phyloP scores from a whole-genome alignment of 2,888 invertebrate genomes.

The Athrips mouffetella region DNA sequence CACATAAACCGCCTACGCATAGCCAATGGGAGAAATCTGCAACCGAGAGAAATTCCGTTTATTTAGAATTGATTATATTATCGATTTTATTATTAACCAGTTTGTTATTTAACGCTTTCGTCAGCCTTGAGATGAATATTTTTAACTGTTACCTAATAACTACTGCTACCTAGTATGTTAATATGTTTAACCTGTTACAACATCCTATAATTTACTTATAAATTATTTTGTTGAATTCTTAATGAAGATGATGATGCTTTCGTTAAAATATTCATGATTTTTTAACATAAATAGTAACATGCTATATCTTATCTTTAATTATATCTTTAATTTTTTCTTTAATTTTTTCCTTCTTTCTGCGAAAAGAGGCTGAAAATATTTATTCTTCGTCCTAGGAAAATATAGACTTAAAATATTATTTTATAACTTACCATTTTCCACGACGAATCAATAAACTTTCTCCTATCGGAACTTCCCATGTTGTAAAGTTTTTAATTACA shows the following conservation, averaged over 20 bases:
- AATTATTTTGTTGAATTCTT: not conserved
- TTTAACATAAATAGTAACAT: too few species aligned
- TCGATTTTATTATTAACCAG: constrained; percentile 47
- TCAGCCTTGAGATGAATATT: constrained; percentile 31
- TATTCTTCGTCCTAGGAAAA: not conserved
- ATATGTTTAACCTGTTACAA: constrained; percentile 16
- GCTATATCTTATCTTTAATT: too few species aligned
- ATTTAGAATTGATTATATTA: constrained; percentile 37
- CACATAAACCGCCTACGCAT: constrained; percentile 27
- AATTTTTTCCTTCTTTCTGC: too few species aligned
- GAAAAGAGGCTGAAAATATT: not conserved
- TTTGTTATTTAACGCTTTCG: constrained; percentile 50
- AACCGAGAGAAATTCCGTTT: constrained; percentile 51
- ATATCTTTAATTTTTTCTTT: too few species aligned
- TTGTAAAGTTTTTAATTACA: constrained; percentile 40
- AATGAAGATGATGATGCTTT: not conserved
- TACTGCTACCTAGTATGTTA: constrained; percentile 21
- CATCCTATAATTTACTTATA: constrained; percentile 9
- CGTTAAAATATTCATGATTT: too few species aligned
- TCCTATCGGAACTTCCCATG: constrained; percentile 65
- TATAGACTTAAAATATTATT: not conserved
- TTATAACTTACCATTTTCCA: constrained; percentile 64
- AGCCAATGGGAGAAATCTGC: constrained; percentile 41
- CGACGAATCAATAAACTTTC: constrained; percentile 44
- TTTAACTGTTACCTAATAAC: constrained; percentile 24